Conservation (phyloP, 2,113 vertebrate species). For the Gymnorhina tibicen region DNA sequence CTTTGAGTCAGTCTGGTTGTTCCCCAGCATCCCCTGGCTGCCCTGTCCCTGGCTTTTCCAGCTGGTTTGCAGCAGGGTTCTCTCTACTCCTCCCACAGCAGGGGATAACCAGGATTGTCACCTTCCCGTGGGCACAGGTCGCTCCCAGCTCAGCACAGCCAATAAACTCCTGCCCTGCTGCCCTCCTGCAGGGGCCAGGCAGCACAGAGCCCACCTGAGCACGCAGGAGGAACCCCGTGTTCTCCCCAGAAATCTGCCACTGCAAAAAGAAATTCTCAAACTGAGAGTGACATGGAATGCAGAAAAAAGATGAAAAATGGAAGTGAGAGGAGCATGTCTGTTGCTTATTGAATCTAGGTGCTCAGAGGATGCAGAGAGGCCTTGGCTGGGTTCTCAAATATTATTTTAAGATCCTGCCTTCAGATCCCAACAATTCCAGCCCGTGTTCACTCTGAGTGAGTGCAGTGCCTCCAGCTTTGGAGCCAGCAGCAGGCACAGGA, state of each 20-base stretch:
- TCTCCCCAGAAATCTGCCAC: not conserved
- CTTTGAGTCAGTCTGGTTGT: not conserved
- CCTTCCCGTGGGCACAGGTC: accelerated
- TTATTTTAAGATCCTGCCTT: not conserved
- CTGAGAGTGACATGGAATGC: not conserved
- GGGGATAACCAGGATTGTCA: not conserved
- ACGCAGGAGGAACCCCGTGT: accelerated
- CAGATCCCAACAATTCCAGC: not conserved
- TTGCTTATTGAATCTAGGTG: accelerated
- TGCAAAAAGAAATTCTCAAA: not conserved
- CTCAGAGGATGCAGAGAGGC: not conserved
- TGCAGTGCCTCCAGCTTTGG: not conserved
- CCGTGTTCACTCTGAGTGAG: accelerated
- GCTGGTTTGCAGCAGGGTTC: not conserved
- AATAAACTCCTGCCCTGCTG: accelerated
- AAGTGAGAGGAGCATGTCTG: not conserved
- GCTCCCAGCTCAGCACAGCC: accelerated
- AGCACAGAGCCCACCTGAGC: not conserved
- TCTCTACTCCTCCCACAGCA: accelerated
- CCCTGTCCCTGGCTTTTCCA: not conserved
- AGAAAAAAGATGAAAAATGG: not conserved
- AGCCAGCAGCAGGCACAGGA: not conserved
- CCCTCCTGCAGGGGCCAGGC: not conserved
- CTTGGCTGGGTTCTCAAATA: not conserved
- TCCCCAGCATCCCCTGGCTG: not conserved